These are phyloP conservation scores for Sipha maydis DNA, from an alignment of 2,888 invertebrate genomes.

Conservation along the genomic window DNA sequence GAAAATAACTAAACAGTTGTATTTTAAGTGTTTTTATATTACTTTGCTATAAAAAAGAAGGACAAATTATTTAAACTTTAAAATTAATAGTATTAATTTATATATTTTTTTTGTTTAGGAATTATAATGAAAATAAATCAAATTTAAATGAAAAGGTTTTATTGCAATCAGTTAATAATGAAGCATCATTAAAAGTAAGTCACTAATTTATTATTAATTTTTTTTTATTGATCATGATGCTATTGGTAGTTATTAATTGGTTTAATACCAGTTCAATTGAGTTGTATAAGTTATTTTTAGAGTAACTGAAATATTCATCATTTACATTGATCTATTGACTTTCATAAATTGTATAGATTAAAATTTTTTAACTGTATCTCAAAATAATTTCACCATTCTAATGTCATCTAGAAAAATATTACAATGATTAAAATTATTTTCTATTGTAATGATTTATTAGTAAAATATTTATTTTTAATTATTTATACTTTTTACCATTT, in stretches of 20 bases:
- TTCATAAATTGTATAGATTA: not conserved
- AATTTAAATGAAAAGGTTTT: constrained; percentile 3
- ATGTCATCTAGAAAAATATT: not conserved
- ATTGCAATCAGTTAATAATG: not conserved
- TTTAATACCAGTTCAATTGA: not conserved
- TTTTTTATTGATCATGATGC: not conserved
- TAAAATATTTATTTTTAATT: too few relatives aligned
- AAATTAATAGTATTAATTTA: too few relatives aligned
- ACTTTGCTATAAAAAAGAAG: too few relatives aligned
- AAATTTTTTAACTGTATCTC: not conserved
- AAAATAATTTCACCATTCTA: not conserved
- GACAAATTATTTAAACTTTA: too few relatives aligned
- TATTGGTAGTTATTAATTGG: not conserved
- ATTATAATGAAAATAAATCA: not conserved
- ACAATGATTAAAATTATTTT: not conserved
- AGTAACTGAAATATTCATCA: not conserved
- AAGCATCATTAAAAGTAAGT: constrained; percentile 37
- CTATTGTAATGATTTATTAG: too few relatives aligned
- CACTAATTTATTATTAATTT: constrained; percentile 1
- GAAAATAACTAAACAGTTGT: too few relatives aligned
- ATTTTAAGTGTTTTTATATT: too few relatives aligned
- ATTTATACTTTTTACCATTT: too few relatives aligned
- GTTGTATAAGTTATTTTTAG: not conserved
- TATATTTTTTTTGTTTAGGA: constrained; percentile 4
- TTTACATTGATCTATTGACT: constrained; percentile 1